Evolutionary conservation across 1,140 invertebrate species (phyloP), one percentile per base, ranked within the genome.

Genomic region (Leptoteleia sp.): DNA sequence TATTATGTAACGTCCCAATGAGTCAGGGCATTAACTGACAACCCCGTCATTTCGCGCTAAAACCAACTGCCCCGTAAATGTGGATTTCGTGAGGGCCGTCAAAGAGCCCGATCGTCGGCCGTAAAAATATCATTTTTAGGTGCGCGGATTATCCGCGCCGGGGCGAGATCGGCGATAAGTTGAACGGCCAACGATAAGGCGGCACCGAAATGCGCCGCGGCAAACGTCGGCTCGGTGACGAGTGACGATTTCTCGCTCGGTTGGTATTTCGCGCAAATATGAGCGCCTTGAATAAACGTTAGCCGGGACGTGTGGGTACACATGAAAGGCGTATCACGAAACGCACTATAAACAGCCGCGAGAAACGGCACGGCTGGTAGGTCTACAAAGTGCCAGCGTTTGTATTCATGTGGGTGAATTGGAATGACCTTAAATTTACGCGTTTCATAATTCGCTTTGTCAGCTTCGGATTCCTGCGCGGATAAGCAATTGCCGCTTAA

Each of bases 371-470:
- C 6, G 43, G 13, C 48, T 47, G 62, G 67, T 65, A 54, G 70
- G 65, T 68, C 57, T 65, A 71, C 65, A 57, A 64, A 73, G 52
- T 73, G 33, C 50, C 50, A 45, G 64, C 42, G 50, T 70, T 64
- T 71, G 42, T 61, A 42, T 79, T 59, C 71, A 73, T 73, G 72
- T 80, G 72, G 67, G 72, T 76, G 78, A 80, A 75, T 73, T 72
- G 68, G 40, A 80, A 80, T 71, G 72, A 47, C 67, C 67, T 67
- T 54, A 72, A 76, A 80, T 80, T 80, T 80, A 73, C 55, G 72
- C 48, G 35, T 73, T 67, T 76, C 72, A 68, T 76, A 76, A 80
- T 73, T 80, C 62, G 67, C 72, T 76, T 76, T 76, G 78, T 76
- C 72, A 80, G 78, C 65, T 55, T 76, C 19, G 67, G 57, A 70